Conservation (phyloP, 2,888 invertebrate species). For the Erebia aethiops region DNA sequence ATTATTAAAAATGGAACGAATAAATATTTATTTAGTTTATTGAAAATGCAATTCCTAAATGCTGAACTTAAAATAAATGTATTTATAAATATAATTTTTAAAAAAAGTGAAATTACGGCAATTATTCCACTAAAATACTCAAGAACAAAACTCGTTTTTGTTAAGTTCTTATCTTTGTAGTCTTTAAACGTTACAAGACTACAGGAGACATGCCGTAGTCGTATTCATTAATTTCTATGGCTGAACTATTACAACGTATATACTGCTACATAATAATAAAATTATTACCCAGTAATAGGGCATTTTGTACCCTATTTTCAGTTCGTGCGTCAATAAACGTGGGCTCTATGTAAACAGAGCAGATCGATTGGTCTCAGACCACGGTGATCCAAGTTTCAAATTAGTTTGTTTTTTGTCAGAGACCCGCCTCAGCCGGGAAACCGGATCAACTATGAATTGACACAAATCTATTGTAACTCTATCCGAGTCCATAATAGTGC, state of each 20-base stretch:
- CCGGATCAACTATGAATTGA: not conserved
- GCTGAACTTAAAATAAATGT: too few relatives aligned
- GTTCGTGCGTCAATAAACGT: constrained; percentile 77
- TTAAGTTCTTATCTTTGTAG: too few relatives aligned
- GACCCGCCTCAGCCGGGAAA: constrained; percentile 49
- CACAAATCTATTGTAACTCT: not conserved
- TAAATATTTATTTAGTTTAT: not conserved
- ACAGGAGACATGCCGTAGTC: too few relatives aligned
- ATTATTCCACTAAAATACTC: too few relatives aligned
- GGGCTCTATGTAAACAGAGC: constrained; percentile 73
- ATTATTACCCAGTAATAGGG: too few relatives aligned
- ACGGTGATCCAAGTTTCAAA: constrained; percentile 72
- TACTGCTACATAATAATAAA: too few relatives aligned
- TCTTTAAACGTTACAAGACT: too few relatives aligned
- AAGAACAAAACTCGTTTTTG: too few relatives aligned
- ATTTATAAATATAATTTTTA: too few relatives aligned
- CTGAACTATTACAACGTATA: not conserved
- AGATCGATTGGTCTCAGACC: constrained; percentile 69
- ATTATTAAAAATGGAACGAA: not conserved
- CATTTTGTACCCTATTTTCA: constrained; percentile 43
- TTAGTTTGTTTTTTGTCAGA: constrained; percentile 76
- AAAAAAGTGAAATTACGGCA: too few relatives aligned
- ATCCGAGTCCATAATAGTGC: not conserved
- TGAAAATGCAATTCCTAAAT: too few relatives aligned
- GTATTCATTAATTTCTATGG: too few relatives aligned